Evolutionary conservation across 2,113 vertebrate genomes (phyloP).

Genomic region (Oceanites oceanicus): DNA sequence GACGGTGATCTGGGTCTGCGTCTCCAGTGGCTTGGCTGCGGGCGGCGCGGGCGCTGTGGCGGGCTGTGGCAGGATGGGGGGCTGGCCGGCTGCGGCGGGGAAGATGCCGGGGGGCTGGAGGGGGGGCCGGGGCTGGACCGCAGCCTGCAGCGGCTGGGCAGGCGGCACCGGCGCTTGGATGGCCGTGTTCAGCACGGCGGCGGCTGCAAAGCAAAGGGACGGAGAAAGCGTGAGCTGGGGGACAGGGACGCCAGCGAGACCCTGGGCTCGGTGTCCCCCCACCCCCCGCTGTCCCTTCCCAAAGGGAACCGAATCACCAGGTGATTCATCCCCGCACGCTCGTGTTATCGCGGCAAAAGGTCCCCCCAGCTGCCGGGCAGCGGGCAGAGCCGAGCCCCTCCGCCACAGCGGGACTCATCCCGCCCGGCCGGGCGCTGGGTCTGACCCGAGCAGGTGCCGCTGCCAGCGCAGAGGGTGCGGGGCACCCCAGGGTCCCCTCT

Average conservation of each 20-base stretch:
- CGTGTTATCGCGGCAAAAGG: fast-evolving
- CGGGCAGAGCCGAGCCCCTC: neutral
- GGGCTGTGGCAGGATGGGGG: conserved; percentile 73
- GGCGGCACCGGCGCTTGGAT: conserved; percentile 83
- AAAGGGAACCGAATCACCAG: neutral
- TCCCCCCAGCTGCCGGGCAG: fast-evolving
- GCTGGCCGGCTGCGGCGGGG: conserved; percentile 64
- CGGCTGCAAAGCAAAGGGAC: conserved; percentile 72
- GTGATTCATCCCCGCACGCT: fast-evolving
- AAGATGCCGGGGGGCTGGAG: conserved; percentile 74
- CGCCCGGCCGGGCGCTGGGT: neutral
- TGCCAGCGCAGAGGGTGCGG: neutral
- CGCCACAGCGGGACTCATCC: neutral
- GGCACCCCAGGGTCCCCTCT: neutral
- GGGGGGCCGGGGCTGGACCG: conserved; percentile 73
- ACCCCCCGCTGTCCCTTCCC: neutral
- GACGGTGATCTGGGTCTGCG: conserved; percentile 79
- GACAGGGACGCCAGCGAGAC: fast-evolving
- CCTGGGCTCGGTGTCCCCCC: neutral
- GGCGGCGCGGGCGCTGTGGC: conserved; percentile 56
- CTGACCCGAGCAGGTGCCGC: neutral
- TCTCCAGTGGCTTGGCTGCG: conserved; percentile 71
- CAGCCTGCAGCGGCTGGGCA: conserved; percentile 57
- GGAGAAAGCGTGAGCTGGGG: neutral
- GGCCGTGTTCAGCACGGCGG: conserved; percentile 84